These are phyloP conservation scores for Phaedon cochleariae DNA, from an alignment of 2,888 invertebrate species.

Conservation along the genomic window DNA sequence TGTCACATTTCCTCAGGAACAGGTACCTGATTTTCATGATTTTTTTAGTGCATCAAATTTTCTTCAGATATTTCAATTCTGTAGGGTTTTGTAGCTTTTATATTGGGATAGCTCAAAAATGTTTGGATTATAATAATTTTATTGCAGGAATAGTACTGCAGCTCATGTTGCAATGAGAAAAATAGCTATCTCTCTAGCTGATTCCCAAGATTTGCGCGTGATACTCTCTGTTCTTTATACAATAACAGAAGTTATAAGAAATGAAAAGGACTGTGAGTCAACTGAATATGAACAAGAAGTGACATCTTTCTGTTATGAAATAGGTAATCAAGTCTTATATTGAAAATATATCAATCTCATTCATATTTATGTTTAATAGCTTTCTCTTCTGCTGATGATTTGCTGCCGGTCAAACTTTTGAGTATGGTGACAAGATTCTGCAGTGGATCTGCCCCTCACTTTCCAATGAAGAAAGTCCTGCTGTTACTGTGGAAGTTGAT, in stretches of 20 bases:
- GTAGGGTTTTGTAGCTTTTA: too few relatives aligned
- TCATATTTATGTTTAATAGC: slow-evolving; percentile 50
- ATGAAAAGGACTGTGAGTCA: slow-evolving; percentile 66
- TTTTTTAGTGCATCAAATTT: too few relatives aligned
- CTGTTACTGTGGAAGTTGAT: slow-evolving; percentile 92
- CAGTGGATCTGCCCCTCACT: slow-evolving; percentile 94
- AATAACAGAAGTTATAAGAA: slow-evolving; percentile 92
- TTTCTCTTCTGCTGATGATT: slow-evolving; percentile 76
- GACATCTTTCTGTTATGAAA: slow-evolving; percentile 68
- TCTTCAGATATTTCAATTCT: too few relatives aligned
- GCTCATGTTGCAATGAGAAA: slow-evolving; percentile 78
- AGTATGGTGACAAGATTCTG: slow-evolving; percentile 97
- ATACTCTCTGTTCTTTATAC: slow-evolving; percentile 94
- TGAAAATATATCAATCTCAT: not conserved
- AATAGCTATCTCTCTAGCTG: slow-evolving; percentile 84
- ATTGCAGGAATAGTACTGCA: slow-evolving; percentile 70
- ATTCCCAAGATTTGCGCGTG: slow-evolving; percentile 90
- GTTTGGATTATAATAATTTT: too few relatives aligned
- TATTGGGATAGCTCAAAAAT: too few relatives aligned
- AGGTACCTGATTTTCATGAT: too few relatives aligned
- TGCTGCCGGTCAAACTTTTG: slow-evolving; percentile 87
- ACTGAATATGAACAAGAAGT: slow-evolving; percentile 63
- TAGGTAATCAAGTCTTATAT: slow-evolving; percentile 52
- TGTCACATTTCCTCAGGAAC: too few relatives aligned
- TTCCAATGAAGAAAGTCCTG: slow-evolving; percentile 99